Percentiles rank a stretch among this genome's conserved stretches.
These are phyloP conservation scores for Sylvia borin DNA, from an alignment of 2,797 vertebrate species.

Conservation along the genomic window DNA sequence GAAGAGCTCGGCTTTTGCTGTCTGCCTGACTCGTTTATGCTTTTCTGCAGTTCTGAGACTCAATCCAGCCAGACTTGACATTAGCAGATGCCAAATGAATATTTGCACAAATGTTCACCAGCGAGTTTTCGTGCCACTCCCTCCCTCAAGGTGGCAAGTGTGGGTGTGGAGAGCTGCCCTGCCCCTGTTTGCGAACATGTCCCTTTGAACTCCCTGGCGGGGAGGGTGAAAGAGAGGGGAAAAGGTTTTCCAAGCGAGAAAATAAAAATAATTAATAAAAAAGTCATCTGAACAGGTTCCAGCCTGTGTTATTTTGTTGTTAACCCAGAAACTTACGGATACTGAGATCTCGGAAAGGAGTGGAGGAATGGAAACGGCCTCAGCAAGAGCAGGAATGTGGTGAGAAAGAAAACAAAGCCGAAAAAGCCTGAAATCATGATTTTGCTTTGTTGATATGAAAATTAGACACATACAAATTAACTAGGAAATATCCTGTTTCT, in stretches of 20 bases:
- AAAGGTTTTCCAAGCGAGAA: slow-evolving; percentile 64
- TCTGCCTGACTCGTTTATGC: slow-evolving; percentile 51
- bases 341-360: slow-evolving; percentile 16
- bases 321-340: slow-evolving; percentile 50
- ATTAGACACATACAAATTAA: slow-evolving; percentile 61
- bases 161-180: slow-evolving; percentile 46
- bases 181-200: slow-evolving; percentile 47
- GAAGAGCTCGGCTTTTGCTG: slow-evolving; percentile 7
- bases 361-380: neutral
- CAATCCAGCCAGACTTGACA: slow-evolving; percentile 68
- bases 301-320: slow-evolving; percentile 37
- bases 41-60: slow-evolving; percentile 36
- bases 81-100: slow-evolving; percentile 68
- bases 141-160: slow-evolving; percentile 64
- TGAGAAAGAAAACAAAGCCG: neutral
- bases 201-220: slow-evolving; percentile 64
- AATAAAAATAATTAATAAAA: slow-evolving; percentile 6
- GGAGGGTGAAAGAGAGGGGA: slow-evolving; percentile 56
- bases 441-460: slow-evolving; percentile 49
- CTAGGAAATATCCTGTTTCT: slow-evolving; percentile 63
- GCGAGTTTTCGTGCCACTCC: slow-evolving; percentile 41
- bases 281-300: slow-evolving; percentile 46
- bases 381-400: neutral
- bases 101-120: slow-evolving; percentile 66
- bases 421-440: neutral